These are phyloP conservation scores for Mycteria americana DNA, from an alignment of 2,797 vertebrate genomes.

Conservation along the genomic window DNA sequence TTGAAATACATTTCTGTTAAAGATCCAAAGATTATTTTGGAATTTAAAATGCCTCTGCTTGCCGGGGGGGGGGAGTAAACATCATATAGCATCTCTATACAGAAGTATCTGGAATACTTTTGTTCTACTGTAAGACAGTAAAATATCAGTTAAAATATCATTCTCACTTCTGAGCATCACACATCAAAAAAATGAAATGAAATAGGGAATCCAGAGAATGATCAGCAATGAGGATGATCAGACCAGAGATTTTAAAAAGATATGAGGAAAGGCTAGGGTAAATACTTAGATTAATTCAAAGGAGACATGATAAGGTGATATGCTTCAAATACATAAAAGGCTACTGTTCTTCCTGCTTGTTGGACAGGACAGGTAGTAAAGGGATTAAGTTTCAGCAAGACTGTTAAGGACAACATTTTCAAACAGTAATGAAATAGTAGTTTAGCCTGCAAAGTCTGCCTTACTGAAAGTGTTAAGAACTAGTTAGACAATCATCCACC, in stretches of 20 bases:
- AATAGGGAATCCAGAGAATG: background rate
- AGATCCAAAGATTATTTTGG: background rate
- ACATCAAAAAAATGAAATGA: background rate
- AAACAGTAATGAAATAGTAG: background rate
- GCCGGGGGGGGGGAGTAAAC: background rate
- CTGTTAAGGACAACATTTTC: background rate
- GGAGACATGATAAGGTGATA: background rate
- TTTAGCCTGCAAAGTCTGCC: background rate
- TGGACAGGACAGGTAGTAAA: background rate
- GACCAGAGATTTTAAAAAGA: background rate
- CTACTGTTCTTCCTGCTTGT: background rate
- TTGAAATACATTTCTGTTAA: background rate
- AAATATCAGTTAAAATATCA: background rate
- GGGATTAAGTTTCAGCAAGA: slow-evolving; percentile 16
- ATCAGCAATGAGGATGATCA: background rate
- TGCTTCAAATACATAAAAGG: background rate
- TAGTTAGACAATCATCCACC: background rate
- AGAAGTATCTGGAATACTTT: background rate
- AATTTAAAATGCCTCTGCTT: background rate
- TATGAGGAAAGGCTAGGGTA: background rate
- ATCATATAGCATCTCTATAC: background rate
- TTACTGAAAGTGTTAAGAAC: background rate
- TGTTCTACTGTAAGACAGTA: background rate
- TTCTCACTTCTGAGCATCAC: background rate
- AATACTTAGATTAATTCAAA: background rate